Evolutionary conservation across 2,888 invertebrate species (phyloP), one percentile per base, ranked within the genome.

Genomic region (Drosophila rubida): DNA sequence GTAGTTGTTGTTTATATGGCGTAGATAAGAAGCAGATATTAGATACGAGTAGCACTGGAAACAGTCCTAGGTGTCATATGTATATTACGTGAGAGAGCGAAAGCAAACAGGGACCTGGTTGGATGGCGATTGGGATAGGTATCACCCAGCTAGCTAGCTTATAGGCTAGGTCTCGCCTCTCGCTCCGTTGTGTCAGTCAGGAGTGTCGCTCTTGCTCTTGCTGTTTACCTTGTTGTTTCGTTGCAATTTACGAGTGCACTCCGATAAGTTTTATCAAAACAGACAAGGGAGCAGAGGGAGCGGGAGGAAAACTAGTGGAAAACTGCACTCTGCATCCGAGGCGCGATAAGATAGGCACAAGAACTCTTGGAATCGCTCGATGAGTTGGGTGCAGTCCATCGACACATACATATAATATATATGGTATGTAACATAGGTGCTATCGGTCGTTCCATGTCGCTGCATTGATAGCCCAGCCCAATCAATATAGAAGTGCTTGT

Each of bases 401-500:
- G 7, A 8, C 11, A 30, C 27, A 30, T 45, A 42, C n/a, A n/a
- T n/a, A n/a, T n/a, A n/a, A 23, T 41, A 41, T 41, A 13, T 27
- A 30, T 11, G 16, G n/a, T 11, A 42, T n/a, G n/a, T n/a, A n/a
- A n/a, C 11, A n/a, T 32, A 23, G 69, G 25, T 53, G 50, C 86
- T 80, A 84, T 84, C 87, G 84, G 83, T 83, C 82, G 82, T 83
- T 83, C 75, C 76, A 53, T 73, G 55, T 62, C 30, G 55, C 27
- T 79, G 69, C 60, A 63, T 60, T 57, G 77, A 62, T 76, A 75
- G 48, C 41, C 59, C 57, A 74, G 49, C 69, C 68, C 79, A 79
- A 81, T 75, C 84, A 89, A 90, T 78, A 69, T 57, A 78, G 78
- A 89, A 88, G 69, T 67, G 57, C 79, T 89, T 90, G 89, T 83